Evolutionary conservation across 2,888 invertebrate species (phyloP).

Genomic region (Athrips mouffetella): DNA sequence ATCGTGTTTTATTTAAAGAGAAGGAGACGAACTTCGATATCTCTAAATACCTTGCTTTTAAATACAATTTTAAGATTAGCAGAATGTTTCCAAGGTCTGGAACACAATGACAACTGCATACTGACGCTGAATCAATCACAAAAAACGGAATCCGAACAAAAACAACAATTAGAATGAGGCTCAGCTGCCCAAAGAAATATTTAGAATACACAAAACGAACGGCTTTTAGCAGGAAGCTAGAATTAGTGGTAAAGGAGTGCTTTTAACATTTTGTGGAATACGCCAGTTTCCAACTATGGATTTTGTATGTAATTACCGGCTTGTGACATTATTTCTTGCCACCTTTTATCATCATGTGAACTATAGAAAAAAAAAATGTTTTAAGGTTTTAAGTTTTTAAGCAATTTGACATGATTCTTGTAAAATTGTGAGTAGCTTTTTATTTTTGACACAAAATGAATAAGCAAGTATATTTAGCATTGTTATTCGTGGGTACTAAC

Average conservation of each 20-base stretch:
- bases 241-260: not conserved
- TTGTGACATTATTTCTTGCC: too few relatives aligned
- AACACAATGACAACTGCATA: conserved; percentile 76
- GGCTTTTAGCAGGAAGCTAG: conserved; percentile 1
- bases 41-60: not conserved
- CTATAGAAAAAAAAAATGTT: too few relatives aligned
- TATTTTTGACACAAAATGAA: too few relatives aligned
- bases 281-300: too few relatives aligned
- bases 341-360: too few relatives aligned
- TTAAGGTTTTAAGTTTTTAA: too few relatives aligned
- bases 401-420: too few relatives aligned
- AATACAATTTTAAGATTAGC: not conserved
- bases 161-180: conserved; percentile 73
- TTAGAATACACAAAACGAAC: conserved; percentile 56
- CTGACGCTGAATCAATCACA: conserved; percentile 76
- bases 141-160: conserved; percentile 76
- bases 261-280: not conserved
- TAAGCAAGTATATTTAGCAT: too few relatives aligned
- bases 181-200: conserved; percentile 68
- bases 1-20: not conserved
- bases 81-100: conserved; percentile 39
- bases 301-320: too few relatives aligned
- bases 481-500: too few relatives aligned
- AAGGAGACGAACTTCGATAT: not conserved
- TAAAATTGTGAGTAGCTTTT: too few relatives aligned